These are phyloP conservation scores for Eilema caniola DNA, from an alignment of 2,888 invertebrate species.

Conservation along the genomic window DNA sequence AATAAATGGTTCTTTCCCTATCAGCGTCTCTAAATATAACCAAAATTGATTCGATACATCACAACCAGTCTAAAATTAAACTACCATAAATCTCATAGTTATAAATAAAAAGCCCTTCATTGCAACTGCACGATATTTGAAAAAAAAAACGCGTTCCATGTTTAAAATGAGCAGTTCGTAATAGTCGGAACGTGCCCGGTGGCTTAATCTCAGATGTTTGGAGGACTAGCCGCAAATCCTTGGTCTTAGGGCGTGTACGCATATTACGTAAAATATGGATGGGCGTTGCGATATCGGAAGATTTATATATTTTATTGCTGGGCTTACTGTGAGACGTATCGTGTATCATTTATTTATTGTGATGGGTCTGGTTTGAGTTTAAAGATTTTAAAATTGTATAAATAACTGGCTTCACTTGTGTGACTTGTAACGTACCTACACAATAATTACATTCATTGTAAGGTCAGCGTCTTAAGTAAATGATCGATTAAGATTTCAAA, in stretches of 20 bases:
- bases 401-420: neutral
- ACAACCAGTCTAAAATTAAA: neutral
- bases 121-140: conserved; percentile 24
- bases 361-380: neutral
- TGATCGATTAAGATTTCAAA: neutral
- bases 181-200: conserved; percentile 57
- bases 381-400: neutral
- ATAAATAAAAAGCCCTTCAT: conserved; percentile 33
- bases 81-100: conserved; percentile 30
- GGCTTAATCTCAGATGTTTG: conserved; percentile 51
- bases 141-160: conserved; percentile 41
- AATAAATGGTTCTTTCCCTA: neutral
- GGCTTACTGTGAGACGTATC: neutral
- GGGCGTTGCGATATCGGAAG: neutral
- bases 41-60: neutral
- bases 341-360: neutral
- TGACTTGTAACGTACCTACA: neutral
- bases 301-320: conserved; percentile 12
- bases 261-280: conserved; percentile 19
- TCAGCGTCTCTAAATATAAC: neutral
- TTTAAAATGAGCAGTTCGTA: conserved; percentile 54
- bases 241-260: conserved; percentile 31
- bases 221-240: conserved; percentile 43
- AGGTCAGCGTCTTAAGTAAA: neutral
- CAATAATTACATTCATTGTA: neutral